Conservation (phyloP, 2,113 vertebrate genomes). For the Megaceryle maxima region DNA sequence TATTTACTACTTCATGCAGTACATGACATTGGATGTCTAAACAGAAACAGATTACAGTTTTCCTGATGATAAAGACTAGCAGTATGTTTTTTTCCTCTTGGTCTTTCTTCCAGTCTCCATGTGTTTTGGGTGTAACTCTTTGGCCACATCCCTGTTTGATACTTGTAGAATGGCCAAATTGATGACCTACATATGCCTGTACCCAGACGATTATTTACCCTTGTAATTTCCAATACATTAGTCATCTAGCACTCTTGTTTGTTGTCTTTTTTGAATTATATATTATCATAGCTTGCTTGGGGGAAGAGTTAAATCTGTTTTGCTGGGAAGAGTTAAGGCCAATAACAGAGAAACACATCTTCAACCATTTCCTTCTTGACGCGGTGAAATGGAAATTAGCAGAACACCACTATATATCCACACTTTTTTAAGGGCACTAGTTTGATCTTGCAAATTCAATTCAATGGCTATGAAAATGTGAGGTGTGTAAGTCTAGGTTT, state of each 20-base stretch:
- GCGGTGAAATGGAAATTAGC: not conserved
- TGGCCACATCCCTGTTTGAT: not conserved
- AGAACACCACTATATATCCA: not conserved
- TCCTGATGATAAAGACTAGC: not conserved
- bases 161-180: not conserved
- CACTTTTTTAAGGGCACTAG: not conserved
- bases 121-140: not conserved
- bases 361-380: not conserved
- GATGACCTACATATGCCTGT: not conserved
- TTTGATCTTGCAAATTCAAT: not conserved
- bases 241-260: not conserved
- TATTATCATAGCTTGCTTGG: not conserved
- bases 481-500: not conserved
- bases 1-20: not conserved
- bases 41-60: not conserved
- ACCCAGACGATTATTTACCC: not conserved
- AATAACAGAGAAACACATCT: not conserved
- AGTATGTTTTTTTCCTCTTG: not conserved
- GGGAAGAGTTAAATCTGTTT: not conserved
- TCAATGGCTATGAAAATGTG: not conserved
- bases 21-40: not conserved
- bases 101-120: not conserved
- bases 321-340: not conserved
- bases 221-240: not conserved
- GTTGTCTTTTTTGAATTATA: not conserved